Base-by-base conservation (phyloP, 2,113 vertebrate genomes). In the Onychostruthus taczanowskii region DNA sequence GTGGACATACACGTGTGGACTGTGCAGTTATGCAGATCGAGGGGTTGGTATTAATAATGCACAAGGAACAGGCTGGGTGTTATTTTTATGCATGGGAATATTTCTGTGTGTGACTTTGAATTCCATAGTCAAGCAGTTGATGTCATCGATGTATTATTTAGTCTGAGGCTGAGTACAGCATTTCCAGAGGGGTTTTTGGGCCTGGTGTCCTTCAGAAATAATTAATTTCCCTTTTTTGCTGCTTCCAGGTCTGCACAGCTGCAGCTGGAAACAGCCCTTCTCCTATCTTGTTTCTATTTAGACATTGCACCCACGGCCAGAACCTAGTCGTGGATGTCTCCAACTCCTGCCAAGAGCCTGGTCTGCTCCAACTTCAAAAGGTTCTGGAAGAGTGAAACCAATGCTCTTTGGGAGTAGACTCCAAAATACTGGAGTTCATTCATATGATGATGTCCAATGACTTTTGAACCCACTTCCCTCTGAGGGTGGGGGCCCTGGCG, bases 151-250 rank as follows among this genome's bases (percentile, higher is more conserved):
- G 74, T 75, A 39, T 90, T 90, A 75, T 79, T 93, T 72, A 87
- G 74, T 84, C 86, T 67, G 67, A 79, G 49, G 56, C 82, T 94
- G 58, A 66, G 67, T 68, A 41, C 70, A 85, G 56, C 43, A 59
- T 93, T 94, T 93, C 88, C 70, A 92, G 85, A 72, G 91, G 78
- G 74, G 23, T 30, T 93, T 94, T 94, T 76, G 62, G 62, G 67
- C 26, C 62, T 76, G 27, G 24, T 91, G 87, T 81, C 87, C 85
- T 91, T 91, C 77, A 67, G 85, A 93, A 87, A 82, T 11, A 64
- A 87, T 72, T 85, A 3, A 64, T 79, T 90, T 94, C 8, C 19
- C 19, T 39, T 49, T 68, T 68, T 68, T 55, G 13, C 19, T 68
- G 8, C 47, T 92, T 64, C 50, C 20, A 88, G 70, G 37, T 63